Conservation (phyloP, 2,888 invertebrate genomes). For the Griposia aprilina region DNA sequence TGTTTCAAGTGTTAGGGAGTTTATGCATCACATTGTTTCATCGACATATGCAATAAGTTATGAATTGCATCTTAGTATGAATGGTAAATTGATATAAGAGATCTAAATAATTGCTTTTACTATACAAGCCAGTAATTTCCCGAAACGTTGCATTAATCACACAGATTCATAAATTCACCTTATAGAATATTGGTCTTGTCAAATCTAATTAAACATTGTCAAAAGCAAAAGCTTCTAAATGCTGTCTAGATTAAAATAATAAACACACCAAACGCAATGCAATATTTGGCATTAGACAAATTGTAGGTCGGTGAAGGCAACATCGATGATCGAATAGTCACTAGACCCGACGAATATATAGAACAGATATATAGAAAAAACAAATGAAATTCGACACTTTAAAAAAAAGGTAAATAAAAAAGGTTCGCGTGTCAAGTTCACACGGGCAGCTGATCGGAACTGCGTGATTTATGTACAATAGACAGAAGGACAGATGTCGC, state of each 20-base stretch:
- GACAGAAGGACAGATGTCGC: slow-evolving; percentile 39
- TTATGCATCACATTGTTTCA: slow-evolving; percentile 1
- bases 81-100: not conserved
- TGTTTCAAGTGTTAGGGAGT: slow-evolving; percentile 26
- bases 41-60: slow-evolving; percentile 1
- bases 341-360: not conserved
- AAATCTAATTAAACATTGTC: not conserved
- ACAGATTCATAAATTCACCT: not conserved
- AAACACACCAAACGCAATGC: not conserved
- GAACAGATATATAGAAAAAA: slow-evolving; percentile 6
- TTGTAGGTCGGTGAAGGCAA: not conserved
- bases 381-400: slow-evolving; percentile 8
- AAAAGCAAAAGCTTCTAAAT: not conserved
- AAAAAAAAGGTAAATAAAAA: slow-evolving; percentile 50
- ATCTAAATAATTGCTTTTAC: not conserved
- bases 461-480: slow-evolving; percentile 54
- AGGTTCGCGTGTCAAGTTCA: slow-evolving; percentile 62
- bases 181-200: not conserved
- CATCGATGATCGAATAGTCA: not conserved
- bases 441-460: slow-evolving; percentile 54
- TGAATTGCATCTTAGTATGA: not conserved
- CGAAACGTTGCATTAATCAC: not conserved
- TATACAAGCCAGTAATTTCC: not conserved
- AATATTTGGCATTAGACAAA: not conserved
- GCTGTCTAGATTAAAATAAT: not conserved